Conservation (phyloP, 1,140 invertebrate genomes). For the Chrysoperla carnea region DNA sequence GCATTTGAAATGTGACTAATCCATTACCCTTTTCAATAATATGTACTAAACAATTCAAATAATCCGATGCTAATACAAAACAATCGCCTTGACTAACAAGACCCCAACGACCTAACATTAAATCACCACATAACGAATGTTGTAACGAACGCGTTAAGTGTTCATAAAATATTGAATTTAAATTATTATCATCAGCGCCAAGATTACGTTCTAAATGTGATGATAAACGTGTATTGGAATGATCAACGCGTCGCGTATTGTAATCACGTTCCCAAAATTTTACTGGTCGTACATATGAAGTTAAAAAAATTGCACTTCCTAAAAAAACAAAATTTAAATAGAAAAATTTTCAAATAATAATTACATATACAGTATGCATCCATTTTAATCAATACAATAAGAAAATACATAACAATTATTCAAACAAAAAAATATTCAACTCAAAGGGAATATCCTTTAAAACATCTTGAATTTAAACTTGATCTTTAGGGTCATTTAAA, state of each 20-base stretch:
- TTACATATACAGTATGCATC: neutral
- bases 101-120: slow-evolving; percentile 79
- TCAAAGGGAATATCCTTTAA: no score
- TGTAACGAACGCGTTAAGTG: slow-evolving; percentile 93
- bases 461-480: no score
- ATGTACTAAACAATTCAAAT: slow-evolving; percentile 94
- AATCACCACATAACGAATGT: slow-evolving; percentile 88
- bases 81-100: slow-evolving; percentile 87
- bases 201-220: slow-evolving; percentile 91
- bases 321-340: slow-evolving; percentile 6
- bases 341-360: no score
- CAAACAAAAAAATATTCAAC: slow-evolving; percentile 1
- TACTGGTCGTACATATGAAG: slow-evolving; percentile 90
- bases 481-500: no score
- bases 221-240: slow-evolving; percentile 89
- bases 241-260: slow-evolving; percentile 92
- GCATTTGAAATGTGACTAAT: slow-evolving; percentile 92
- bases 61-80: slow-evolving; percentile 93
- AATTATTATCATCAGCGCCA: slow-evolving; percentile 93
- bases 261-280: slow-evolving; percentile 99
- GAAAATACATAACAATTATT: slow-evolving; percentile 1
- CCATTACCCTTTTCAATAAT: slow-evolving; percentile 98
- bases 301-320: slow-evolving; percentile 92
- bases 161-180: slow-evolving; percentile 99
- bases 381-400: no score